Conservation (phyloP, 2,797 vertebrate species). For the Leptatherina wallacei region DNA sequence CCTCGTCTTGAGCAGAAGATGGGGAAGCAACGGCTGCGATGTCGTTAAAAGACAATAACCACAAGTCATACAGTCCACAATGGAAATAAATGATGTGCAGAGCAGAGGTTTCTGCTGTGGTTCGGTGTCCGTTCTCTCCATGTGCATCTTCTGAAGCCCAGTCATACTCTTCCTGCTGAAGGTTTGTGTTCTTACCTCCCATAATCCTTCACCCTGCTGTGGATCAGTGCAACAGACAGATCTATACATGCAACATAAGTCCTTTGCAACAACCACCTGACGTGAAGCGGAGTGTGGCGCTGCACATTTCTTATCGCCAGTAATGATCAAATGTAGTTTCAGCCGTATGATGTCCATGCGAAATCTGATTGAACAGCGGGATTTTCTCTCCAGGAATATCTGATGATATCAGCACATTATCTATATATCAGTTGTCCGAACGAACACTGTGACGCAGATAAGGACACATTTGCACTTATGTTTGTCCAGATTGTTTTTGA, state of each 20-base stretch:
- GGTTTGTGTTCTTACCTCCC: neutral
- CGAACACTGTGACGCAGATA: too few species aligned
- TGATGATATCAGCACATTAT: neutral
- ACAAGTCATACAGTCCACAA: neutral
- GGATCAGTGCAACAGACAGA: neutral
- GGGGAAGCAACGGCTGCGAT: neutral
- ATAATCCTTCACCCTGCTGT: neutral
- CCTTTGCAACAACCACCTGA: neutral
- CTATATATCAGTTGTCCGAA: neutral
- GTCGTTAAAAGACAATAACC: neutral
- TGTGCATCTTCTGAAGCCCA: neutral
- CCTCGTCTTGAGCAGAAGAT: neutral
- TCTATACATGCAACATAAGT: neutral
- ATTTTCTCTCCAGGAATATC: neutral
- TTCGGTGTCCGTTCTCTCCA: neutral
- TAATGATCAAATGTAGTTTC: too few species aligned
- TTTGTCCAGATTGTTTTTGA: too few species aligned
- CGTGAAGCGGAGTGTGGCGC: neutral
- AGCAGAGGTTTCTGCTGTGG: neutral
- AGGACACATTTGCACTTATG: too few species aligned
- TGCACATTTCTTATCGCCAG: neutral
- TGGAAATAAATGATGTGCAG: neutral
- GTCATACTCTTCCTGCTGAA: neutral
- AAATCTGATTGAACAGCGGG: too few species aligned
- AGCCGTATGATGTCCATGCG: too few species aligned